A percentile compares a stretch with the other conserved stretches of the same genome.
Evolutionary conservation across 2,113 vertebrate species (phyloP).

Genomic region (Myodes glareolus): DNA sequence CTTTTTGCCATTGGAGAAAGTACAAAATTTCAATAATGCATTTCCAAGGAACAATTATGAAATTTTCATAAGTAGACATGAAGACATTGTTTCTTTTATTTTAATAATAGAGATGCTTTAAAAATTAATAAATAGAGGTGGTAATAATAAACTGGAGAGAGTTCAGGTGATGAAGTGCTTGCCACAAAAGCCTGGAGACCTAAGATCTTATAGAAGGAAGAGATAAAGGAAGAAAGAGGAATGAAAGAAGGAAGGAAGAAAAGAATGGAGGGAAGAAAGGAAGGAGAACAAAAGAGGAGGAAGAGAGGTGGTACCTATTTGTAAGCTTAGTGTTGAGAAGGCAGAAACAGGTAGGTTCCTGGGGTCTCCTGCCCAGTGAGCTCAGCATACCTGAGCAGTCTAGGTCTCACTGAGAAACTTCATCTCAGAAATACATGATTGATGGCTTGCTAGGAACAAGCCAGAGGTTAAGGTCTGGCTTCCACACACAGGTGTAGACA

Average conservation of each 20-base stretch:
- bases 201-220: background rate
- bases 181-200: too few relatives aligned
- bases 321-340: background rate
- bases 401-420: background rate
- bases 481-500: background rate
- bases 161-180: too few relatives aligned
- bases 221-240: background rate
- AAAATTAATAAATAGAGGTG: background rate
- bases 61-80: background rate
- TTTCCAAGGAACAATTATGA: background rate
- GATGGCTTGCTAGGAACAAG: too few relatives aligned
- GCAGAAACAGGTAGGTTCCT: background rate
- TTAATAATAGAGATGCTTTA: background rate
- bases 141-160: background rate
- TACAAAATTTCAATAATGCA: slow-evolving; percentile 44
- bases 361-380: too few relatives aligned
- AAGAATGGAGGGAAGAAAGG: background rate
- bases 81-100: background rate
- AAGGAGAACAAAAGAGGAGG: background rate
- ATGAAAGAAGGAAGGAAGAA: too few relatives aligned
- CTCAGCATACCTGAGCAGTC: background rate
- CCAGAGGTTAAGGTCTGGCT: background rate
- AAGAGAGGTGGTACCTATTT: background rate
- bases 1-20: slow-evolving; percentile 57
- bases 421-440: background rate